phyloP scores from a whole-genome alignment of 2,888 invertebrate genomes.

The Drosophila rubida region DNA sequence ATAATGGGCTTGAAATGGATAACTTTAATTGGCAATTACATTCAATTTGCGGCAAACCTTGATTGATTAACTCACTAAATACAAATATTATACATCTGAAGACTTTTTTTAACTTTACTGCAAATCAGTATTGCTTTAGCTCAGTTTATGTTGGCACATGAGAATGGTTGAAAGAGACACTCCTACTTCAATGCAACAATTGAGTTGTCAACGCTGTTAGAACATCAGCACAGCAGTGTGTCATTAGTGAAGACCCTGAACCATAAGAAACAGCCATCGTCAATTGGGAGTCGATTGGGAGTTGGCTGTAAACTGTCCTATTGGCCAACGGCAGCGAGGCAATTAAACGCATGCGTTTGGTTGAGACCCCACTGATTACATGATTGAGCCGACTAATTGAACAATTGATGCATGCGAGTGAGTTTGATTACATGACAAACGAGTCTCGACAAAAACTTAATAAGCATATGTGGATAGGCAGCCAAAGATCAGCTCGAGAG shows the following conservation, averaged over 20 bases:
- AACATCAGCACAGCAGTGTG: constrained; percentile 17
- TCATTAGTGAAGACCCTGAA: constrained; percentile 28
- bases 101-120: too few species aligned
- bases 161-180: too few species aligned
- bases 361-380: constrained; percentile 64
- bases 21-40: too few species aligned
- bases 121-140: too few species aligned
- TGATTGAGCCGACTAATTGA: constrained; percentile 76
- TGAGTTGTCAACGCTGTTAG: constrained; percentile 24
- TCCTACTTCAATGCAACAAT: too few species aligned
- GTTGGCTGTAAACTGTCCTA: constrained; percentile 16
- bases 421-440: constrained; percentile 75
- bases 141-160: too few species aligned
- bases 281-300: constrained; percentile 1
- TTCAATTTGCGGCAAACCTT: too few species aligned
- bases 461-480: constrained; percentile 41
- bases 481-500: constrained; percentile 17
- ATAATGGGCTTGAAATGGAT: too few species aligned
- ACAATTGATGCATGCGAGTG: constrained; percentile 73
- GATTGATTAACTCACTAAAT: too few species aligned
- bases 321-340: constrained; percentile 12
- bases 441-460: constrained; percentile 51
- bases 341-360: constrained; percentile 11
- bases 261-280: constrained; percentile 16
- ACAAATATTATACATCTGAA: too few species aligned